Evolutionary conservation across 2,888 invertebrate genomes (phyloP), one percentile per base, ranked within the genome.

Genomic region (Gymnocheta viridis): DNA sequence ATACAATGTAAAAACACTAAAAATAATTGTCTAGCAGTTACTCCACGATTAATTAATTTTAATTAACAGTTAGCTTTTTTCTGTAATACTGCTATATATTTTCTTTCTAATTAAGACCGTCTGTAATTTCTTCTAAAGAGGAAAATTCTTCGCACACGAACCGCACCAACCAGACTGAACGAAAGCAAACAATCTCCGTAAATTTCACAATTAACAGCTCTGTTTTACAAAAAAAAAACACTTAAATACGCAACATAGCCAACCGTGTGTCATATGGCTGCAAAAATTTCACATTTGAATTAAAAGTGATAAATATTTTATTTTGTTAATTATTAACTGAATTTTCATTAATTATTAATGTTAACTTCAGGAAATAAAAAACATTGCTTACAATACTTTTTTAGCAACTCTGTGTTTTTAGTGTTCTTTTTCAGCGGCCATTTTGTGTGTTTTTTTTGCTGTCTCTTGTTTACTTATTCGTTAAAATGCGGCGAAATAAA

Each of bases 151-250:
- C 77, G 70, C 76, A 64, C 80, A 76, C 81, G 81, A 77, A 84
- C 80, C 74, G 80, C 80, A 84, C 76, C 80, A 84, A 84, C 80
- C 82, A 84, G 80, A 84, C 80, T 84, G 80, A 80, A 83, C 80
- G 79, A 79, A 70, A 24, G 22, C n/a, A 24, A 49, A 32, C 24
- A 54, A 64, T 64, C 56, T 44, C 60, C 47, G 74, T 66, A 79
- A 70, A 80, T 35, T 0, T 27, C 66, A 66, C 74, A 47, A 32
- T 58, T n/a, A 66, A 12, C 83, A 76, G 29, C 83, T 44, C 74
- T 83, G 79, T 7, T 29, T 51, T 69, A 35, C 10, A 47, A 72
- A n/a, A n/a, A n/a, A n/a, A n/a, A n/a, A 56, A 2, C 2, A 19
- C 5, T 27, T 12, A 1, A 27, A 2, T 70, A 27, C 69, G 0